These are phyloP conservation scores for Diacarnus erythraeanus DNA, from an alignment of 37 sponge, comb jelly and placozoan genomes.

Conservation along the genomic window DNA sequence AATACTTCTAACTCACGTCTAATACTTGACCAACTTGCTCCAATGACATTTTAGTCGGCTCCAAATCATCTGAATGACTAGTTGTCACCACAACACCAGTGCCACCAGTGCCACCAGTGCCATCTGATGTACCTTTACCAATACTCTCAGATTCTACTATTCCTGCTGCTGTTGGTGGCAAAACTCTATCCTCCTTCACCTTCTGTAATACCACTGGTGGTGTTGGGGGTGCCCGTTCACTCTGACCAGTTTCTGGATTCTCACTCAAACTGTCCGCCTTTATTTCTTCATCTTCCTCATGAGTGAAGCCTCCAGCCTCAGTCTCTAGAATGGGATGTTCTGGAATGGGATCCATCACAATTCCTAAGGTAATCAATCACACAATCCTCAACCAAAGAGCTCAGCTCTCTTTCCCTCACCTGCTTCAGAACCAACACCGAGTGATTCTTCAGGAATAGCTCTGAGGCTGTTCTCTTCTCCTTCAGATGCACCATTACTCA, in stretches of 20 bases:
- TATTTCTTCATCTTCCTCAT: background rate
- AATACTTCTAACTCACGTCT: background rate
- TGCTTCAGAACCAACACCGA: background rate
- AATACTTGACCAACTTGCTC: background rate
- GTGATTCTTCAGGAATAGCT: slow-evolving; percentile 29
- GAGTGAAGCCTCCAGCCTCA: background rate
- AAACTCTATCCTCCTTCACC: slow-evolving; percentile 14
- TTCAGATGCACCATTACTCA: slow-evolving; percentile 5
- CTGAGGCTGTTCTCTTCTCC: background rate
- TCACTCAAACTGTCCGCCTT: background rate
- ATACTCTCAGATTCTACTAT: too few relatives aligned
- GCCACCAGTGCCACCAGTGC: too few relatives aligned
- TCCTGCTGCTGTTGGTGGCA: too few relatives aligned
- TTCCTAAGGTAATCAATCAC: too few relatives aligned
- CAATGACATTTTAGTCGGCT: too few relatives aligned
- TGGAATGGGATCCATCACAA: background rate
- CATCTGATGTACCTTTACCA: too few relatives aligned
- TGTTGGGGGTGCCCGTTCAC: background rate
- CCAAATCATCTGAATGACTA: too few relatives aligned
- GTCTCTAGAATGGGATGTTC: background rate
- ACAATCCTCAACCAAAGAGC: too few relatives aligned
- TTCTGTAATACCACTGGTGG: background rate
- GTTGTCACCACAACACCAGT: too few relatives aligned
- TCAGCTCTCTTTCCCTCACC: background rate
- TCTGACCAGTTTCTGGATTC: slow-evolving; percentile 19